phyloP scores from a whole-genome alignment of 2,797 vertebrate genomes.

The Remorina albescens region DNA sequence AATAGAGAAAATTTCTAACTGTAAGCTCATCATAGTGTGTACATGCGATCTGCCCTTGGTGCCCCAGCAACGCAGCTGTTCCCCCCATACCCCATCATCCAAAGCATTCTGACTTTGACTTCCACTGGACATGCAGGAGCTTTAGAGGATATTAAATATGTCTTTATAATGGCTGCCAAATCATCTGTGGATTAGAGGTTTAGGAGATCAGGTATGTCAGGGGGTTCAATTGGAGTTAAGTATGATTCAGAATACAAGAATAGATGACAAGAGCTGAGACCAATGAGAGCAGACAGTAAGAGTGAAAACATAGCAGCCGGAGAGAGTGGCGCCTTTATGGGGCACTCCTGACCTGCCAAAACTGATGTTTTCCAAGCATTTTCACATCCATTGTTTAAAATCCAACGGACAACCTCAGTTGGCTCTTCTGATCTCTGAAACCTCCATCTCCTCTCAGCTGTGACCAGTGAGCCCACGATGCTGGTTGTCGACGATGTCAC shows the following conservation, averaged over 20 bases:
- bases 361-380: constrained; percentile 45
- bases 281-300: constrained; percentile 66
- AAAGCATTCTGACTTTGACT: constrained; percentile 78
- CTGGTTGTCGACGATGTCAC: constrained; percentile 94
- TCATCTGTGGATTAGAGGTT: constrained; percentile 82
- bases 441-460: constrained; percentile 83
- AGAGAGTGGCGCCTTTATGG: constrained; percentile 30
- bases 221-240: constrained; percentile 72
- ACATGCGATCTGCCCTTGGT: constrained; percentile 71
- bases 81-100: constrained; percentile 64
- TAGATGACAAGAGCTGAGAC: constrained; percentile 63
- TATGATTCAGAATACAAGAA: constrained; percentile 77
- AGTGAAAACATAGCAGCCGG: constrained; percentile 57
- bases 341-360: constrained; percentile 42
- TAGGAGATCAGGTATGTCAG: constrained; percentile 76
- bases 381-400: constrained; percentile 25
- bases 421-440: constrained; percentile 30
- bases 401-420: constrained; percentile 1
- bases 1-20: constrained; percentile 50
- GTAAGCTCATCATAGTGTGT: constrained; percentile 28
- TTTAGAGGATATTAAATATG: constrained; percentile 83
- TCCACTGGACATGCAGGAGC: constrained; percentile 73
- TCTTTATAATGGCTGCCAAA: constrained; percentile 85
- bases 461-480: constrained; percentile 97
- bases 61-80: constrained; percentile 77